A percentile compares a stretch with the other conserved stretches of the same genome.
phyloP scores from a whole-genome alignment of 2,888 invertebrate species.

The Coremacera marginata region DNA sequence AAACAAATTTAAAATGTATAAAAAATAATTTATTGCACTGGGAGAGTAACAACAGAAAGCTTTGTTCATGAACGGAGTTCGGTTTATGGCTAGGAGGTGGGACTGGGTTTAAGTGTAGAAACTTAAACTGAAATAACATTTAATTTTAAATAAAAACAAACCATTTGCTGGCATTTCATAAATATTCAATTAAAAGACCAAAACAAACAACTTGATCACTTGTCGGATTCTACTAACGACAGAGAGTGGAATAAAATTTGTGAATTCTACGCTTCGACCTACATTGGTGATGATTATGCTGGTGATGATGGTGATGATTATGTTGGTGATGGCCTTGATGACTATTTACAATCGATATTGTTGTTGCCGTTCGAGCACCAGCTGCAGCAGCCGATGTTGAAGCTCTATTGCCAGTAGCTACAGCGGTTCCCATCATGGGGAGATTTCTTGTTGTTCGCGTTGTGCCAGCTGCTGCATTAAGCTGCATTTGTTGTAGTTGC shows the following conservation, averaged over 20 bases:
- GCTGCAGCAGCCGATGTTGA: conserved; percentile 54
- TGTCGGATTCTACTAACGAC: conserved; percentile 59
- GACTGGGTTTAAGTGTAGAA: neutral
- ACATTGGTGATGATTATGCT: conserved; percentile 58
- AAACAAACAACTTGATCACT: too few species aligned
- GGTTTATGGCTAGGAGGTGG: neutral
- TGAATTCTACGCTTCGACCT: conserved; percentile 68
- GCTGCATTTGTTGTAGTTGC: conserved; percentile 56
- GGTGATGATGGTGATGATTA: conserved; percentile 53
- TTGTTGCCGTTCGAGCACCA: conserved; percentile 48
- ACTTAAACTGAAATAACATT: neutral
- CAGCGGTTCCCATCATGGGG: conserved; percentile 45
- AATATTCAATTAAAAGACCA: too few species aligned
- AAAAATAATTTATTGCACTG: conserved; percentile 47
- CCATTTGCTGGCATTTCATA: neutral
- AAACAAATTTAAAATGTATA: conserved; percentile 3
- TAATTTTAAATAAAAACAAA: neutral
- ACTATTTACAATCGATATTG: conserved; percentile 61
- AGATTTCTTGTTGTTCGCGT: conserved; percentile 43
- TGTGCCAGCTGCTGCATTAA: conserved; percentile 50
- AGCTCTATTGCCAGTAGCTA: conserved; percentile 49
- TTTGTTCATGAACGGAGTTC: neutral
- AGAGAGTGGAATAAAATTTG: conserved; percentile 68
- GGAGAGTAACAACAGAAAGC: conserved; percentile 35
- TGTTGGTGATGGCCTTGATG: conserved; percentile 53